Conservation (phyloP, 30 jellyfish, hydroid and myxozoan genomes). For the Pseudorhiza aurosa region DNA sequence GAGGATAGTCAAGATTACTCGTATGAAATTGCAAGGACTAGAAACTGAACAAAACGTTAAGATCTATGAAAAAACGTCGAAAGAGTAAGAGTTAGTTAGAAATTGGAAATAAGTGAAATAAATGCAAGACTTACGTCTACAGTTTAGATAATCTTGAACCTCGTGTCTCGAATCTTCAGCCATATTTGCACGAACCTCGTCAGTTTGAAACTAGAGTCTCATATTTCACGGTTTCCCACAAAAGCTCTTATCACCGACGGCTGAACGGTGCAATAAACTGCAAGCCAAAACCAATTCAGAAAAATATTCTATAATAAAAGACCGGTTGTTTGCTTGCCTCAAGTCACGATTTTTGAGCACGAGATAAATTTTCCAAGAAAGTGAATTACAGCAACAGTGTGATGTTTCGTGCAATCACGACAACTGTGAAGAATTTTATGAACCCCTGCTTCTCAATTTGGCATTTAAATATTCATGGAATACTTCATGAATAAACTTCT, state of each 20-base stretch:
- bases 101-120: too few species aligned
- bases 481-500: too few species aligned
- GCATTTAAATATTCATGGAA: too few species aligned
- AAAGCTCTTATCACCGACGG: not conserved
- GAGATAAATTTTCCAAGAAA: conserved; percentile 6
- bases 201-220: not conserved
- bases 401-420: not conserved
- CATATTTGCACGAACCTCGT: not conserved
- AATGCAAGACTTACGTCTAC: conserved; percentile 5
- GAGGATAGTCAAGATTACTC: too few species aligned
- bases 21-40: too few species aligned
- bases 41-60: too few species aligned
- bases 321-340: not conserved
- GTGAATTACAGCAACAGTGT: not conserved
- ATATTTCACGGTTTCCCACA: conserved; percentile 45
- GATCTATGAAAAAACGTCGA: too few species aligned
- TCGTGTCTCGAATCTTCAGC: not conserved
- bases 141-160: not conserved
- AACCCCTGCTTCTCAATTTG: too few species aligned
- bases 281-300: too few species aligned
- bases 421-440: not conserved
- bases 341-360: conserved; percentile 26
- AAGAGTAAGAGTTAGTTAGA: too few species aligned
- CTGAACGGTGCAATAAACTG: too few species aligned
- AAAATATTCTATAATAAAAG: not conserved